Conservation (phyloP, 2,797 vertebrate genomes). For the Petrocephalus schoutedeni region DNA sequence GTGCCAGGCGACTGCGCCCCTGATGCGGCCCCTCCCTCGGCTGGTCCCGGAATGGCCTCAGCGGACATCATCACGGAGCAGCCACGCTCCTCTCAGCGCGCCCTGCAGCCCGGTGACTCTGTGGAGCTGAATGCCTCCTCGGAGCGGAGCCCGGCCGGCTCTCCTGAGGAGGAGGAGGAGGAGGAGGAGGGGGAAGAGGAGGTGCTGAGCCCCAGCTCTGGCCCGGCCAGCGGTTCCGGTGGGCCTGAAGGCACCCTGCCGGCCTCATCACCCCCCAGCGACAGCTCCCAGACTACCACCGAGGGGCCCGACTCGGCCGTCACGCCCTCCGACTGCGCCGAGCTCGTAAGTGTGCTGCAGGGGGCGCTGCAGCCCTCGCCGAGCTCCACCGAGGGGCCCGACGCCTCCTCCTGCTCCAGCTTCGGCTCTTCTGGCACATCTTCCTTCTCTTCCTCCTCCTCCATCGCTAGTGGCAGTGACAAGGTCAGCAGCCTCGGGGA, state of each 20-base stretch:
- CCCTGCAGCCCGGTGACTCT: conserved; percentile 81
- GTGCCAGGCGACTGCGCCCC: conserved; percentile 61
- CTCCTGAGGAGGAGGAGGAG: conserved; percentile 70
- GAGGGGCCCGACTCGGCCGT: conserved; percentile 94
- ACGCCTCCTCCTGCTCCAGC: conserved; percentile 59
- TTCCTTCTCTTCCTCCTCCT: conserved; percentile 67
- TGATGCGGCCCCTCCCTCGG: conserved; percentile 60
- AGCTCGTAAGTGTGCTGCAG: conserved; percentile 79
- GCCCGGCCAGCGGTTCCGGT: conserved; percentile 65
- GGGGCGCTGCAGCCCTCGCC: conserved; percentile 53
- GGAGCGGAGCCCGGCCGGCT: conserved; percentile 63
- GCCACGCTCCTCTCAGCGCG: conserved; percentile 86
- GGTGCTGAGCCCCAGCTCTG: conserved; percentile 83
- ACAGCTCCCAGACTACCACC: conserved; percentile 95
- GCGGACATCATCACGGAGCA: conserved; percentile 94
- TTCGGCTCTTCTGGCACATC: conserved; percentile 58
- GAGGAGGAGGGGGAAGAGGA: conserved; percentile 49
- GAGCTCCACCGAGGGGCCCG: conserved; percentile 63
- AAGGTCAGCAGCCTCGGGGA: conserved; percentile 61
- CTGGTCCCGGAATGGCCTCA: conserved; percentile 52
- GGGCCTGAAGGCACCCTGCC: conserved; percentile 71
- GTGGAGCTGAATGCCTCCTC: conserved; percentile 74
- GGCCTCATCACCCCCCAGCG: conserved; percentile 83
- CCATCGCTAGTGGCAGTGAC: conserved; percentile 66
- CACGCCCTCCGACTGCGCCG: conserved; percentile 91